These are phyloP conservation scores for Cepaea nemoralis DNA, from an alignment of 1,140 invertebrate species.

Conservation along the genomic window DNA sequence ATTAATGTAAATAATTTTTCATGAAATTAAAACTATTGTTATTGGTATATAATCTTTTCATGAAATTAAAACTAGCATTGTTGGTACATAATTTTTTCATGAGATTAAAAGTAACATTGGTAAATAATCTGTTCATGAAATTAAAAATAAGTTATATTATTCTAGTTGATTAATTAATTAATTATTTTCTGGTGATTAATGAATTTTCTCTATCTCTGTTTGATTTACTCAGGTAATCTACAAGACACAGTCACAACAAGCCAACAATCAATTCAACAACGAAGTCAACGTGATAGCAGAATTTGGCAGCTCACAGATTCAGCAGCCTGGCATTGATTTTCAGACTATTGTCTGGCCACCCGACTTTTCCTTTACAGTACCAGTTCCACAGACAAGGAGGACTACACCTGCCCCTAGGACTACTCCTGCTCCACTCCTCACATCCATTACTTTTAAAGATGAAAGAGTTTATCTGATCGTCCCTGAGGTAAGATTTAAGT, in stretches of 20 bases:
- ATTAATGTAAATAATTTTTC: no score
- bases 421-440: not conserved
- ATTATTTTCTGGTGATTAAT: no score
- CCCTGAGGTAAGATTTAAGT: slow-evolving; percentile 15
- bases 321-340: not conserved
- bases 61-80: no score
- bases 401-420: not conserved
- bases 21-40: no score
- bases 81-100: no score
- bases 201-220: not conserved
- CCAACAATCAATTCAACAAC: not conserved
- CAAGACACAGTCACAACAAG: not conserved
- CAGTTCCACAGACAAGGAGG: not conserved
- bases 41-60: no score
- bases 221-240: slow-evolving; percentile 37
- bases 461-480: slow-evolving; percentile 1
- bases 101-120: no score
- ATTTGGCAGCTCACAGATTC: not conserved
- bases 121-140: no score
- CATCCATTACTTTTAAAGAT: slow-evolving; percentile 33
- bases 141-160: no score
- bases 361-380: not conserved
- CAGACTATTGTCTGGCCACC: not conserved
- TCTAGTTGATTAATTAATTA: no score
- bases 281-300: slow-evolving; percentile 42